Evolutionary conservation across 1,140 invertebrate species (phyloP), one percentile per base, ranked within the genome.

Genomic region (Chelonus insularis): DNA sequence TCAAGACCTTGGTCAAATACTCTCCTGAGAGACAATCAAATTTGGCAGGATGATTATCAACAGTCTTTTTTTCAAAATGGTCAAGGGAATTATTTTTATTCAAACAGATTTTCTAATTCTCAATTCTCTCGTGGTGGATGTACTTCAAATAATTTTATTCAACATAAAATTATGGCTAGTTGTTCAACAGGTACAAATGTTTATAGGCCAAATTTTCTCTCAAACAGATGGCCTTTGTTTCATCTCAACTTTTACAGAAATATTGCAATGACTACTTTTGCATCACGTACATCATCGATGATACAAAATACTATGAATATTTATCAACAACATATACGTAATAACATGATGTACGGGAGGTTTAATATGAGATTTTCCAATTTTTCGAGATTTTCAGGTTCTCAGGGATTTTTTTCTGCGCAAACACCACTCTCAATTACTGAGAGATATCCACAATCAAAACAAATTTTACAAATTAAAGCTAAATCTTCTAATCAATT

Each of bases 261-360:
- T 68, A 37, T 69, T 55, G 25, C 63, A 16, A 45, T 62, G 2
- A 63, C 70, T 47, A 63, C 64, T 34, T 68, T 65, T 14, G 39
- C 65, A 4, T 69, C 67, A 20, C 66, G 70, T 7, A 60, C 51
- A n/a, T 36, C 51, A n/a, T 36, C 63, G 11, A 57, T 69, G 12
- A 56, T 62, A 34, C 68, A 65, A 11, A 73, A 70, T 47, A 52
- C 61, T 14, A 16, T 65, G 1, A 58, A 64, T 66, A 52, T 67
- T n/a, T 65, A 69, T 52, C 69, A 68, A 5, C 68, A 71, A 55
- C 29, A 64, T 5, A 55, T 63, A 9, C 54, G 60, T 41, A 50
- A 45, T 11, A 29, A 60, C 12, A 16, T 18, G 41, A 6, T 18
- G 14, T 43, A 16, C 16, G 41, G 41, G 2, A 7, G 6, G 16